Evolutionary conservation across 2,797 vertebrate species (phyloP).

Genomic region (Rachycentron canadum): DNA sequence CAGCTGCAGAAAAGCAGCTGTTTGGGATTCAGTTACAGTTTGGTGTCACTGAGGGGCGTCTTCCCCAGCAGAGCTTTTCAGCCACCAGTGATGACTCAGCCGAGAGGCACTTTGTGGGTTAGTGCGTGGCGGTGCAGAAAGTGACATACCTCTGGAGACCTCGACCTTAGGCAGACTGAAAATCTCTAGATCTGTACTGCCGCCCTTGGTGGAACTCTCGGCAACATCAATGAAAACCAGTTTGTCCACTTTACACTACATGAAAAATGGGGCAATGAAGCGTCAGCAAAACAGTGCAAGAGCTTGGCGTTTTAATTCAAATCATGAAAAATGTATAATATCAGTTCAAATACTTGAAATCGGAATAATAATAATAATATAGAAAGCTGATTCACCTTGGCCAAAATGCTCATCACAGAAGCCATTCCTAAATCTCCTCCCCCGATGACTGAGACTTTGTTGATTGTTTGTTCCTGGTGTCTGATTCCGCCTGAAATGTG

Average conservation of each 20-base stretch:
- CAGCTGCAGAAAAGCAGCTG: too few relatives aligned
- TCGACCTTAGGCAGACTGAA: constrained; percentile 93
- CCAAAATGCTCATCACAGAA: constrained; percentile 90
- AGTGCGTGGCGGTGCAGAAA: not conserved
- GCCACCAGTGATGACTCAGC: constrained; percentile 29
- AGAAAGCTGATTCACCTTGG: constrained; percentile 85
- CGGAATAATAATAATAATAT: too few relatives aligned
- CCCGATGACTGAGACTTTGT: constrained; percentile 94
- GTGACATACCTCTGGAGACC: constrained; percentile 90
- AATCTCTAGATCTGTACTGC: constrained; percentile 92
- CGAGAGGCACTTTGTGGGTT: not conserved
- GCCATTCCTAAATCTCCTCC: constrained; percentile 95
- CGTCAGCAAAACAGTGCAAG: not conserved
- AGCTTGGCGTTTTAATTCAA: not conserved
- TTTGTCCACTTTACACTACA: constrained; percentile 89
- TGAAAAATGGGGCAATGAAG: not conserved
- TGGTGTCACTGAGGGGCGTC: not conserved
- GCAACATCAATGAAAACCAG: constrained; percentile 92
- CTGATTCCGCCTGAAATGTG: constrained; percentile 69
- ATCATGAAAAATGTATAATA: not conserved
- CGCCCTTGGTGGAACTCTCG: constrained; percentile 90
- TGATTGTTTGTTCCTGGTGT: constrained; percentile 66
- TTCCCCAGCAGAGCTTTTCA: not conserved
- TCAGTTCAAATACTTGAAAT: not conserved
- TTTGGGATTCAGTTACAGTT: not conserved